Conservation (phyloP, 2,113 vertebrate species). For the Natator depressus region DNA sequence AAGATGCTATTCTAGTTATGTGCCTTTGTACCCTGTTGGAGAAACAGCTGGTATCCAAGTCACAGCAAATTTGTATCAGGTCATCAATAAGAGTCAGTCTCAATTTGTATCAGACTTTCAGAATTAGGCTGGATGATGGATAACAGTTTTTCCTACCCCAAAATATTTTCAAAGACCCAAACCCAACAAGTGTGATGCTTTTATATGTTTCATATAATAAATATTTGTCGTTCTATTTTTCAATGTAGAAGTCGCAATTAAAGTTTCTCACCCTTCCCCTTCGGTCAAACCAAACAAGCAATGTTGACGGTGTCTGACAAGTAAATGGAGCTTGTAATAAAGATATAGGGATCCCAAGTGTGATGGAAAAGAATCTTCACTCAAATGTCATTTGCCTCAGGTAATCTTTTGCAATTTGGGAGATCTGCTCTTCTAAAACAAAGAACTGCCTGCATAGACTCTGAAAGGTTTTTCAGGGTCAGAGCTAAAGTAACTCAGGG, state of each 20-base stretch:
- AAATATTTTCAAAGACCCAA: not conserved
- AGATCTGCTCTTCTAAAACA: constrained; percentile 9
- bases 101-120: constrained; percentile 76
- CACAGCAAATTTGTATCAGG: constrained; percentile 79
- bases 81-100: constrained; percentile 75
- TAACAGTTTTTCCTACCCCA: constrained; percentile 38
- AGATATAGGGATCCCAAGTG: not conserved
- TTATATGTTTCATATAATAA: not conserved
- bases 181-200: not conserved
- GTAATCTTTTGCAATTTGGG: not conserved
- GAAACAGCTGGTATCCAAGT: constrained; percentile 77
- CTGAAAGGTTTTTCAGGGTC: constrained; percentile 24
- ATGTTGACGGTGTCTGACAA: constrained; percentile 29
- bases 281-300: not conserved
- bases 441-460: not conserved
- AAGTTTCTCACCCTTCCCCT: constrained; percentile 16
- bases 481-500: constrained; percentile 11
- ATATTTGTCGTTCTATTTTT: not conserved
- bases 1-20: constrained; percentile 77
- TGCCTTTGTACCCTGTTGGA: constrained; percentile 74
- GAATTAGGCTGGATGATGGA: constrained; percentile 71
- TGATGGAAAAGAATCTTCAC: constrained; percentile 35
- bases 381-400: not conserved
- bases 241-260: not conserved
- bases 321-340: constrained; percentile 1